Percentiles rank a stretch among this genome's conserved stretches.
phyloP scores from a whole-genome alignment of 2,797 vertebrate genomes.

The Podarcis lilfordi region DNA sequence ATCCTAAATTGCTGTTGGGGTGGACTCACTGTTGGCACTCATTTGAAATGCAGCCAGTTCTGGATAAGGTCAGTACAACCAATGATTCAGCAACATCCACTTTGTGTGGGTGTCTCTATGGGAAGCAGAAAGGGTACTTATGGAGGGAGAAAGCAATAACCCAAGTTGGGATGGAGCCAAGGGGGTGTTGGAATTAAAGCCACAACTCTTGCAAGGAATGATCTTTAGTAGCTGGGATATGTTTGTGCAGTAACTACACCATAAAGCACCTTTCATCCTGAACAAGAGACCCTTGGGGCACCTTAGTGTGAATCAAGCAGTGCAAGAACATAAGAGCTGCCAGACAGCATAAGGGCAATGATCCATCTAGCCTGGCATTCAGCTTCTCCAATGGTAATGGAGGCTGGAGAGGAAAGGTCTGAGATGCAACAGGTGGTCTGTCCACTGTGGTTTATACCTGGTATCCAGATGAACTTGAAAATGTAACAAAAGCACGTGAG shows the following conservation, averaged over 20 bases:
- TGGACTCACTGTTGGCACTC: neutral
- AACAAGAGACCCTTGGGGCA: constrained; percentile 26
- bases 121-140: neutral
- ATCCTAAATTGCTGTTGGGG: neutral
- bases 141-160: constrained; percentile 8
- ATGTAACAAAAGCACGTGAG: neutral
- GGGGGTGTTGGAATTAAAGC: constrained; percentile 30
- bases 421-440: neutral
- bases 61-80: neutral
- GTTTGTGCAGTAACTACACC: constrained; percentile 33
- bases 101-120: neutral
- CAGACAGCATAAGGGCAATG: constrained; percentile 12
- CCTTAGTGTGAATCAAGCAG: constrained; percentile 29
- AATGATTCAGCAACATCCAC: neutral
- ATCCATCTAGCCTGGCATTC: constrained; percentile 11
- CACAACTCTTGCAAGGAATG: constrained; percentile 25
- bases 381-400: neutral
- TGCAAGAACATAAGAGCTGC: constrained; percentile 25
- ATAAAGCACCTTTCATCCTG: constrained; percentile 35
- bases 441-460: neutral
- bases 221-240: constrained; percentile 34
- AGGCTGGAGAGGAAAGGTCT: neutral
- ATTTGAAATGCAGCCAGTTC: neutral
- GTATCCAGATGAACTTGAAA: neutral
- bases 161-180: neutral